Evolutionary conservation across 2,888 invertebrate genomes (phyloP).

Genomic region (Atrina japonica): DNA sequence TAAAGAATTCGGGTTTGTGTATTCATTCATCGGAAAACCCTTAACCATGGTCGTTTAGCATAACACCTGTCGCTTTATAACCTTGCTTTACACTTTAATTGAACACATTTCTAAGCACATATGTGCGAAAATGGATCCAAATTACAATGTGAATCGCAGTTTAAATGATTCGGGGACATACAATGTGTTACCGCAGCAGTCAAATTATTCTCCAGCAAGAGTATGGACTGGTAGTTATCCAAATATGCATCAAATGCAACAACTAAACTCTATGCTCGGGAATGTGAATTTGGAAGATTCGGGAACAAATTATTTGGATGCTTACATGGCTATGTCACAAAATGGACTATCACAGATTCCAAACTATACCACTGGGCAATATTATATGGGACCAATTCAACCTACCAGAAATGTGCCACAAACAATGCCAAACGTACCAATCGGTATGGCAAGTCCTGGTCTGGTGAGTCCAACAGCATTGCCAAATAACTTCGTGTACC

Average conservation of each 20-base stretch:
- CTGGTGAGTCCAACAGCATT: background rate
- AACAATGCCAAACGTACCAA: slow-evolving; percentile 14
- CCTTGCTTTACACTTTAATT: too few relatives aligned
- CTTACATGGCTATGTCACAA: slow-evolving; percentile 24
- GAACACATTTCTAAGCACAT: too few relatives aligned
- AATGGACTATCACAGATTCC: slow-evolving; percentile 11
- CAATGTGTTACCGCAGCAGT: slow-evolving; percentile 42
- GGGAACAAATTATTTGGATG: slow-evolving; percentile 37
- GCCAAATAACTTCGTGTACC: background rate
- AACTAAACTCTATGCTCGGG: slow-evolving; percentile 49
- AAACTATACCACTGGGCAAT: slow-evolving; percentile 21
- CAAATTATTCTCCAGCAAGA: slow-evolving; percentile 42
- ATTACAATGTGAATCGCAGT: slow-evolving; percentile 45
- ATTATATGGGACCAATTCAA: slow-evolving; percentile 34
- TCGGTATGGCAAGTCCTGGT: background rate
- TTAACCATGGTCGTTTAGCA: too few relatives aligned
- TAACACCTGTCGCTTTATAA: too few relatives aligned
- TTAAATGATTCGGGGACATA: slow-evolving; percentile 40
- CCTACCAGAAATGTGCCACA: slow-evolving; percentile 29
- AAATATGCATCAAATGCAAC: slow-evolving; percentile 55
- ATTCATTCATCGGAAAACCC: too few relatives aligned
- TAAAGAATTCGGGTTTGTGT: too few relatives aligned
- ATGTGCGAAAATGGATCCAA: slow-evolving; percentile 50
- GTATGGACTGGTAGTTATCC: slow-evolving; percentile 41
- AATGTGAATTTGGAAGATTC: slow-evolving; percentile 37